Evolutionary conservation across 92 coral and sea anemone genomes (phyloP).

Genomic region (Phenganax marumi): DNA sequence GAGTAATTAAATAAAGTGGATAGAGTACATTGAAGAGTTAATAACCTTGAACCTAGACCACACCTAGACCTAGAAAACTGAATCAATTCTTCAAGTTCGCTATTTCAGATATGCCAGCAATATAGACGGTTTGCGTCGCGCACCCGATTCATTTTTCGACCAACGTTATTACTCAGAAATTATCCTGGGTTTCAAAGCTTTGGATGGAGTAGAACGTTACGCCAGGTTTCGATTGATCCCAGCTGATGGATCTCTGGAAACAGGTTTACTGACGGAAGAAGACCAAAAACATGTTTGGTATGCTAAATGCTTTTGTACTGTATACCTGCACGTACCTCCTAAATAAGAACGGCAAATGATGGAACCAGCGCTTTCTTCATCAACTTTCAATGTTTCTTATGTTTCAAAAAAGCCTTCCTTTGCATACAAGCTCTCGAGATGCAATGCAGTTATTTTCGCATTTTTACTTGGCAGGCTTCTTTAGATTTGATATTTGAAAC

Average conservation of each 20-base stretch:
- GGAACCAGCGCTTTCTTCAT: too few species aligned
- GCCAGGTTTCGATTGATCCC: slow-evolving; percentile 72
- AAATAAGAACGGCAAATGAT: too few species aligned
- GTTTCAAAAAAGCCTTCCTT: too few species aligned
- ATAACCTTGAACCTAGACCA: too few species aligned
- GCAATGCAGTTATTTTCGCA: too few species aligned
- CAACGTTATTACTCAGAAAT: slow-evolving; percentile 68
- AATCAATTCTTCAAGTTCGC: background rate
- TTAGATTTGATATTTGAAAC: too few species aligned
- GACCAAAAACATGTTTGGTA: slow-evolving; percentile 71
- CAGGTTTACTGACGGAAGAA: slow-evolving; percentile 65
- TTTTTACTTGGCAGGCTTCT: too few species aligned
- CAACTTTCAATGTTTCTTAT: too few species aligned
- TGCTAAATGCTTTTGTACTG: background rate
- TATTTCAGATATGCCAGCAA: slow-evolving; percentile 50
- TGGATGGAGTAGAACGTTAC: slow-evolving; percentile 60
- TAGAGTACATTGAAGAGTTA: too few species aligned
- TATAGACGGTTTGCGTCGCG: slow-evolving; percentile 70
- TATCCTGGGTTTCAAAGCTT: slow-evolving; percentile 61
- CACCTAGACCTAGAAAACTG: background rate
- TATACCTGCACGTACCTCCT: too few species aligned
- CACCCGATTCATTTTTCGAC: slow-evolving; percentile 68
- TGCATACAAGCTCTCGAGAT: too few species aligned
- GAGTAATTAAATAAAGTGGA: too few species aligned
- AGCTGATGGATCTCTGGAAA: slow-evolving; percentile 72